A percentile compares a stretch with the other conserved stretches of the same genome.
phyloP scores from a whole-genome alignment of 2,797 vertebrate genomes.

The Hemibagrus guttatus region DNA sequence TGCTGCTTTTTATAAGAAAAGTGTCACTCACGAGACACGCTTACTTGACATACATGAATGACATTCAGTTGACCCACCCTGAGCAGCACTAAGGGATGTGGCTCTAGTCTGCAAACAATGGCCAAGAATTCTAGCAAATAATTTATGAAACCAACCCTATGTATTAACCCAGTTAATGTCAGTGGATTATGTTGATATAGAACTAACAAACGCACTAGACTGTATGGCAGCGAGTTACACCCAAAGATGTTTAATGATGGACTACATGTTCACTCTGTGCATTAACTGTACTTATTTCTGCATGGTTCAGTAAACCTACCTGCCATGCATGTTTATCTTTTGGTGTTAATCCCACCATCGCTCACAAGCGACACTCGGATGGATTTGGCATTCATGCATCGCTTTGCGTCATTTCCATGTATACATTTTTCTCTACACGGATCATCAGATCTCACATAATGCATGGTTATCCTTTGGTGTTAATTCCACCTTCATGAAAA shows the following conservation, averaged over 20 bases:
- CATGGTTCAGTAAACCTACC: background rate
- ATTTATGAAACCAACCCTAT: background rate
- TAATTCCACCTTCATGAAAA: background rate
- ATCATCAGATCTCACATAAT: background rate
- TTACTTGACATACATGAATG: constrained; percentile 14
- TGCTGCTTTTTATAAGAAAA: constrained; percentile 23
- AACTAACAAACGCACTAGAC: constrained; percentile 34
- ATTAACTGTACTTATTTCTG: background rate
- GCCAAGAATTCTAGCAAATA: constrained; percentile 18
- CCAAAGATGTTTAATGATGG: constrained; percentile 8
- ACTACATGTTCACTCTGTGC: background rate
- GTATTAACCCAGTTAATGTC: constrained; percentile 17
- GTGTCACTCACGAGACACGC: background rate
- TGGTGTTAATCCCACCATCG: background rate
- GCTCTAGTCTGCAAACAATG: constrained; percentile 32
- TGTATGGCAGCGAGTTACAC: constrained; percentile 36
- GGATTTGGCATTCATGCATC: background rate
- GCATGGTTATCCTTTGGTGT: background rate
- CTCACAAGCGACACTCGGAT: background rate
- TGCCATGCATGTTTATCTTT: background rate
- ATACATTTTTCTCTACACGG: background rate
- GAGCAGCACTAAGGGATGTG: constrained; percentile 30
- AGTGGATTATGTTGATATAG: constrained; percentile 34
- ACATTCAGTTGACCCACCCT: constrained; percentile 49
- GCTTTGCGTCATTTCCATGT: background rate